Evolutionary conservation across 92 coral and sea anemone genomes (phyloP).

Genomic region (Montipora capitata): DNA sequence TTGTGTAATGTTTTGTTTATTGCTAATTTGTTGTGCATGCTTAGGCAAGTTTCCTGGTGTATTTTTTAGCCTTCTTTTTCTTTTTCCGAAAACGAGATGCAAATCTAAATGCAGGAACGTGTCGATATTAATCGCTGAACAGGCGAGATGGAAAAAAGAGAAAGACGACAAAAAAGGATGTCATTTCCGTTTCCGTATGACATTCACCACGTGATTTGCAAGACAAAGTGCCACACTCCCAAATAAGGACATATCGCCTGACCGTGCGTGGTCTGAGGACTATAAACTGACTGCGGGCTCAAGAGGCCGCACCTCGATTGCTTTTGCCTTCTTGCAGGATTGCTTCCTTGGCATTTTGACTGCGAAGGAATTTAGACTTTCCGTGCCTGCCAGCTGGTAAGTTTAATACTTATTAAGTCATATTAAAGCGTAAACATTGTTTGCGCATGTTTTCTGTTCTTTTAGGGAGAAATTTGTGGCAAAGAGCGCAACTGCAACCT

Average conservation of each 20-base stretch:
- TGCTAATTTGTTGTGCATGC: not conserved
- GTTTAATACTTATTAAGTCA: not conserved
- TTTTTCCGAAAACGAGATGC: not conserved
- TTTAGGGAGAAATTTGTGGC: constrained; percentile 14
- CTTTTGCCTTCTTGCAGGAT: constrained; percentile 32
- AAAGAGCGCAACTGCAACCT: not conserved
- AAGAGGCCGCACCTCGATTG: constrained; percentile 62
- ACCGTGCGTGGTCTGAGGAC: constrained; percentile 35
- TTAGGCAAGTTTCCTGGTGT: not conserved
- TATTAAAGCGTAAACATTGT: not conserved
- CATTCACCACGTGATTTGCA: constrained; percentile 7
- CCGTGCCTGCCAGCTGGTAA: constrained; percentile 9
- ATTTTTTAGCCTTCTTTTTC: not conserved
- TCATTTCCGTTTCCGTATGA: constrained; percentile 24
- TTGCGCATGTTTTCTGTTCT: not conserved
- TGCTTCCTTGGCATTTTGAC: constrained; percentile 24
- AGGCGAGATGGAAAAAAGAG: not conserved
- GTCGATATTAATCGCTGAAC: too few relatives aligned
- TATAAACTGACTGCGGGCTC: constrained; percentile 36
- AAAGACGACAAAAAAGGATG: not conserved
- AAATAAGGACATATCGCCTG: not conserved
- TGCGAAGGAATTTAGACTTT: constrained; percentile 64
- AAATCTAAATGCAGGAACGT: too few relatives aligned
- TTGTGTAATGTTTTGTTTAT: too few relatives aligned
- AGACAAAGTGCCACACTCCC: constrained; percentile 7